Base-by-base conservation (phyloP, 37 sponge, comb jelly and placozoan genomes). In the Haliclona indistincta region DNA sequence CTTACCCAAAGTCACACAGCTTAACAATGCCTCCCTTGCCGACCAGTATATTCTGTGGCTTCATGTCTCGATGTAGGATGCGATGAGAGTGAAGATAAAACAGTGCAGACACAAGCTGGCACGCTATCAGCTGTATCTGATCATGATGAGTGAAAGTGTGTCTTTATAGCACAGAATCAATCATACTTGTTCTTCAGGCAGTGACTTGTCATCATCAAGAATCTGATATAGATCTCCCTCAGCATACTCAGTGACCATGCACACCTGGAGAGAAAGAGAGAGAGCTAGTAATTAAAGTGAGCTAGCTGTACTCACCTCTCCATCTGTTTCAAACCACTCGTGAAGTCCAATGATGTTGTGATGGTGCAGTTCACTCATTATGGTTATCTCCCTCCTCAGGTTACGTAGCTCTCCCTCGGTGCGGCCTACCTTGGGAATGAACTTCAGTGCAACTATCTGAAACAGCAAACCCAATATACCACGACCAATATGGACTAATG, bases 1-100 rank as follows among this genome's bases (percentile, higher is more conserved):
- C 74, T 47, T 70, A 87, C 86, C 97, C 97, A 81, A 96, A 96
- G 63, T 96, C 97, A 76, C 97, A 96, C 26, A 96, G 85, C 41
- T 96, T 96, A 32, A 92, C 68, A 2, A 51, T 30, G 30, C 97
- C 94, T 43, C 76, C 83, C 40, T 89, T 89, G 25, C 91, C 92
- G n/a, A 96, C 54, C 38, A 96, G 86, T 11, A 96, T 86, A 66
- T 96, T 96, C 69, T 96, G 97, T n/a, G 97, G 97, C 63, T 96
- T 96, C 94, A 96, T 96, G 81, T 96, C 97, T 15, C 97, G 68
- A 65, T 96, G 97, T 0, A 96, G 82, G 64, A 96, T 96, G 15
- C 94, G 83, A 35, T 86, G 82, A 17, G 97, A 93, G 67, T 96
- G 97, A 2, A 96, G 84, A 67, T 96, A 96, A 71, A 81, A 93